These are phyloP conservation scores for Chloropsis cyanopogon DNA, from an alignment of 2,113 vertebrate genomes.

Conservation along the genomic window DNA sequence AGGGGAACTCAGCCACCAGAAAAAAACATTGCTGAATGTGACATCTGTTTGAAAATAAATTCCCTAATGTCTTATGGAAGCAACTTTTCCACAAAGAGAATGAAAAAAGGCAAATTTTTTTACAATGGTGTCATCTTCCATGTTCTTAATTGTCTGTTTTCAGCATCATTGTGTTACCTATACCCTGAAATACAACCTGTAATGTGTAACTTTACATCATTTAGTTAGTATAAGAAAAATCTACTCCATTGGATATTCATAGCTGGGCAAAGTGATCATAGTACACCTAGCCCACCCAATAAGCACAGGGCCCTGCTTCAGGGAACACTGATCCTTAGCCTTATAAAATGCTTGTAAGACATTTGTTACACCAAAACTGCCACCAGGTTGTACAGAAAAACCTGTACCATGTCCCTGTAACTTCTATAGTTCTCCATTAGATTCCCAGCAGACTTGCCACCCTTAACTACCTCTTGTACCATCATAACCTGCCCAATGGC, in stretches of 20 bases:
- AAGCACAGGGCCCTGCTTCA: not conserved
- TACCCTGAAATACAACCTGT: not conserved
- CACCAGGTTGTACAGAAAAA: not conserved
- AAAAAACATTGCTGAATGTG: not conserved
- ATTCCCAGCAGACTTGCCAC: not conserved
- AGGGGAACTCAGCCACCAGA: not conserved
- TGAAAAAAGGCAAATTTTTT: not conserved
- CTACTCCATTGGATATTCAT: not conserved
- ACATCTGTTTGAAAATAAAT: not conserved
- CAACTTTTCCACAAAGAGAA: not conserved
- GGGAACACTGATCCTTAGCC: not conserved
- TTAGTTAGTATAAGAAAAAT: not conserved
- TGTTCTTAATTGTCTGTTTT: not conserved
- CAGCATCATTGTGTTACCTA: not conserved
- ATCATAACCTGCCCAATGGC: not conserved
- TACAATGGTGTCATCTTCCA: not conserved
- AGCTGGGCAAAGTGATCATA: not conserved
- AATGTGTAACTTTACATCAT: not conserved
- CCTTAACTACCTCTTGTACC: not conserved
- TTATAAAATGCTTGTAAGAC: not conserved
- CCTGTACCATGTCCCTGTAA: fast-evolving
- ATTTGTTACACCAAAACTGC: not conserved
- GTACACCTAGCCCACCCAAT: not conserved
- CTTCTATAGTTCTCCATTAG: not conserved
- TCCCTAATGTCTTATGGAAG: not conserved